Conservation (phyloP, 2,113 vertebrate genomes). For the Lipophrys pholis region DNA sequence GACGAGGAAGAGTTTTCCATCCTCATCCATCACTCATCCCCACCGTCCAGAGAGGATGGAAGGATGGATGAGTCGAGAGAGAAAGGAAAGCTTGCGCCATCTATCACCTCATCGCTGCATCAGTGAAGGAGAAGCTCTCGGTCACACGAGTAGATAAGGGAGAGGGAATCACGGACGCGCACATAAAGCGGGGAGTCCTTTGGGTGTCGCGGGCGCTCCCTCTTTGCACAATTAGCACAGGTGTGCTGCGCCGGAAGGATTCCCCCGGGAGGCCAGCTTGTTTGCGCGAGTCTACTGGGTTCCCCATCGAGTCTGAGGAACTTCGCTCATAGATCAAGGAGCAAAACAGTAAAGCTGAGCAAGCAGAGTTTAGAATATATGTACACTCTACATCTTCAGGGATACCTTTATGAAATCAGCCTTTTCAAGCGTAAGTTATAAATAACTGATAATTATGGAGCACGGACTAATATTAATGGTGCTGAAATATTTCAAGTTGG, state of each 20-base stretch:
- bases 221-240: slow-evolving; percentile 55
- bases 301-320: slow-evolving; percentile 2
- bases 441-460: background rate
- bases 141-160: background rate
- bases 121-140: slow-evolving; percentile 58
- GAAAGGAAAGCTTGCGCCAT: slow-evolving; percentile 54
- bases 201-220: slow-evolving; percentile 27
- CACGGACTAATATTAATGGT: background rate
- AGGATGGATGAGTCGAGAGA: slow-evolving; percentile 36
- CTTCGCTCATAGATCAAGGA: slow-evolving; percentile 27
- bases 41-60: slow-evolving; percentile 45
- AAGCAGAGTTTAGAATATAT: slow-evolving; percentile 17
- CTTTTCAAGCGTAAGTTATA: background rate
- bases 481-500: background rate
- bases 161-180: background rate
- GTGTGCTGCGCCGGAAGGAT: slow-evolving; percentile 19
- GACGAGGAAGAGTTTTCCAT: slow-evolving; percentile 26
- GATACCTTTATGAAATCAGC: slow-evolving; percentile 9
- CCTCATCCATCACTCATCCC: slow-evolving; percentile 60
- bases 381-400: slow-evolving; percentile 7
- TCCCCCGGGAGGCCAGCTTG: slow-evolving; percentile 28
- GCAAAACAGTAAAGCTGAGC: slow-evolving; percentile 28
- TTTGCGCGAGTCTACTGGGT: slow-evolving; percentile 14
- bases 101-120: slow-evolving; percentile 38
- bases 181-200: slow-evolving; percentile 24